phyloP scores from a whole-genome alignment of 2,113 vertebrate species.

The Charadrius vociferus region DNA sequence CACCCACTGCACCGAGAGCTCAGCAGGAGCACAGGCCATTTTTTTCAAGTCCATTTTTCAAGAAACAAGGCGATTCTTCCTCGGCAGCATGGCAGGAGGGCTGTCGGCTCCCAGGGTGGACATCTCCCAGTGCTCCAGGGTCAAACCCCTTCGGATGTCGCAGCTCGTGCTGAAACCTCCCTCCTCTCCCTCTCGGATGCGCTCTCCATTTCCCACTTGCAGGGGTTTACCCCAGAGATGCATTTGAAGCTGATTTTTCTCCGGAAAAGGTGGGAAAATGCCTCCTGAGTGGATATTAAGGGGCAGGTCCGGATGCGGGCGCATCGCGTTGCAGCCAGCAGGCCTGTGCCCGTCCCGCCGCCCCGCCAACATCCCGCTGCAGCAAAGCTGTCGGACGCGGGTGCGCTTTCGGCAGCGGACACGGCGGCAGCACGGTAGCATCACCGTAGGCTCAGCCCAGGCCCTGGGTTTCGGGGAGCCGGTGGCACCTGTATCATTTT shows the following conservation, averaged over 20 bases:
- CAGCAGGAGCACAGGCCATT: neutral
- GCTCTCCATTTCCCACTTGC: neutral
- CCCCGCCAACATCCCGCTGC: accelerated
- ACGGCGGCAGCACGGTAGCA: accelerated
- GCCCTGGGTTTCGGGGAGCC: neutral
- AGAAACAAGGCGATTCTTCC: neutral
- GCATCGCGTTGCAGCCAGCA: neutral
- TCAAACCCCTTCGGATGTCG: neutral
- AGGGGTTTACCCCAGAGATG: neutral
- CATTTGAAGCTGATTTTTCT: neutral
- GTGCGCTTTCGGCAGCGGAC: neutral
- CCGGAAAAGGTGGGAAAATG: neutral
- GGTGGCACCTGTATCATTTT: neutral
- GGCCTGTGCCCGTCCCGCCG: accelerated
- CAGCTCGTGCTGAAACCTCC: neutral
- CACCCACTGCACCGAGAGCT: accelerated
- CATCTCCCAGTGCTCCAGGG: neutral
- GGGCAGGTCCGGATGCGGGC: neutral
- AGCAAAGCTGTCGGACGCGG: accelerated
- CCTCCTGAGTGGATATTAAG: neutral
- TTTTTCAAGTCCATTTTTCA: neutral
- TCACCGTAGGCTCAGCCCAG: accelerated
- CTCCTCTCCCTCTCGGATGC: neutral
- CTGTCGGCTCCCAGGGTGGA: neutral
- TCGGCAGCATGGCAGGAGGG: accelerated